A percentile compares a stretch with the other conserved stretches of the same genome.
phyloP scores from a whole-genome alignment of 1,140 invertebrate genomes.

The Aphaenogaster rudis region DNA sequence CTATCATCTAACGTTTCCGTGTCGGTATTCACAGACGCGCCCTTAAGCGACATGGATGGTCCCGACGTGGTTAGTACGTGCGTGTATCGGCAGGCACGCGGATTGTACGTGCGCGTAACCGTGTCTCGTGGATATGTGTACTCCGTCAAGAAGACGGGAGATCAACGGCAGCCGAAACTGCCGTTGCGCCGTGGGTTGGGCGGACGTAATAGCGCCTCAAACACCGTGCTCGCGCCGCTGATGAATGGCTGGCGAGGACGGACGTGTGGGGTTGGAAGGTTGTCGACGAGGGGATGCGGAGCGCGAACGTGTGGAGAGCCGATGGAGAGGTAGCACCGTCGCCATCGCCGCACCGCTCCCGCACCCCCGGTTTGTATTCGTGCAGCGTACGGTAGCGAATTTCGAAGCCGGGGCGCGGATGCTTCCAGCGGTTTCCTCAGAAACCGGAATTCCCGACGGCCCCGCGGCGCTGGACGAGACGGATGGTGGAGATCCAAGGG shows the following conservation, averaged over 20 bases:
- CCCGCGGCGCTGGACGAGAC: background rate
- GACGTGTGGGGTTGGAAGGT: slow-evolving; percentile 51
- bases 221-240: slow-evolving; percentile 63
- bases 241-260: slow-evolving; percentile 64
- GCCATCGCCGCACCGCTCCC: background rate
- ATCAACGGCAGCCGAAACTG: slow-evolving; percentile 61
- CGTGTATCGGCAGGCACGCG: background rate
- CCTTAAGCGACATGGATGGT: background rate
- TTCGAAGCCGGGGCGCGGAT: slow-evolving; percentile 49
- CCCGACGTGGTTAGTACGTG: background rate
- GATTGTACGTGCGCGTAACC: slow-evolving; percentile 1
- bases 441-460: slow-evolving; percentile 67
- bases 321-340: background rate
- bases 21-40: background rate
- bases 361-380: slow-evolving; percentile 46
- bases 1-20: slow-evolving; percentile 5
- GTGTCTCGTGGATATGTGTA: slow-evolving; percentile 59
- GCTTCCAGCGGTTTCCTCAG: slow-evolving; percentile 71
- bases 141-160: slow-evolving; percentile 44
- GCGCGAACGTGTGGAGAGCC: slow-evolving; percentile 10
- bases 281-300: slow-evolving; percentile 24
- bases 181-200: slow-evolving; percentile 15
- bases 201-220: slow-evolving; percentile 70
- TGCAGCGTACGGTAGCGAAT: slow-evolving; percentile 56
- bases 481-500: slow-evolving; percentile 27